phyloP scores from a whole-genome alignment of 2,113 vertebrate genomes.

The Peucedramus taeniatus region DNA sequence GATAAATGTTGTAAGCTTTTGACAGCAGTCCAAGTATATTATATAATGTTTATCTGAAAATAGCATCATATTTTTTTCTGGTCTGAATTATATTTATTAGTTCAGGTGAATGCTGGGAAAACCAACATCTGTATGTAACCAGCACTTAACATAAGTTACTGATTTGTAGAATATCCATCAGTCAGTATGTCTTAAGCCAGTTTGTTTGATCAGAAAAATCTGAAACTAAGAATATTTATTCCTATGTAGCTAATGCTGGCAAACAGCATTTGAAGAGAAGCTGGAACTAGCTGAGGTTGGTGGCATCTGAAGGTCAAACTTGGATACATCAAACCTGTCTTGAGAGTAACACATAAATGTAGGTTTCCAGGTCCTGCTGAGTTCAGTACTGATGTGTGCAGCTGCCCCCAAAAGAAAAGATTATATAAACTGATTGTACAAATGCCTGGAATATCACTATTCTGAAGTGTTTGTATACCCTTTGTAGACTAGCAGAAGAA shows the following conservation, averaged over 20 bases:
- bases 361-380: not conserved
- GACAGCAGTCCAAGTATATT: not conserved
- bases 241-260: not conserved
- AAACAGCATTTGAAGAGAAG: not conserved
- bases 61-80: not conserved
- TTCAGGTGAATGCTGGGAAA: not conserved
- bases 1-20: constrained; percentile 26
- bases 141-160: not conserved
- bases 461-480: not conserved
- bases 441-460: not conserved
- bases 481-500: not conserved
- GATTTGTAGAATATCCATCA: not conserved
- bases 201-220: not conserved
- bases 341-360: accelerated
- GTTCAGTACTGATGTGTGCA: not conserved
- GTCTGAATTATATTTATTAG: not conserved
- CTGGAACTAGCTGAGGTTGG: not conserved
- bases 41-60: constrained; percentile 40
- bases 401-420: not conserved
- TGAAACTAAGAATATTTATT: not conserved
- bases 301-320: not conserved
- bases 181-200: not conserved
- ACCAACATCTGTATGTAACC: not conserved
- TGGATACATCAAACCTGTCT: not conserved
- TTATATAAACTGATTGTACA: not conserved